Evolutionary conservation across 2,113 vertebrate species (phyloP), one percentile per base, ranked within the genome.

Genomic region (Mobula birostris): DNA sequence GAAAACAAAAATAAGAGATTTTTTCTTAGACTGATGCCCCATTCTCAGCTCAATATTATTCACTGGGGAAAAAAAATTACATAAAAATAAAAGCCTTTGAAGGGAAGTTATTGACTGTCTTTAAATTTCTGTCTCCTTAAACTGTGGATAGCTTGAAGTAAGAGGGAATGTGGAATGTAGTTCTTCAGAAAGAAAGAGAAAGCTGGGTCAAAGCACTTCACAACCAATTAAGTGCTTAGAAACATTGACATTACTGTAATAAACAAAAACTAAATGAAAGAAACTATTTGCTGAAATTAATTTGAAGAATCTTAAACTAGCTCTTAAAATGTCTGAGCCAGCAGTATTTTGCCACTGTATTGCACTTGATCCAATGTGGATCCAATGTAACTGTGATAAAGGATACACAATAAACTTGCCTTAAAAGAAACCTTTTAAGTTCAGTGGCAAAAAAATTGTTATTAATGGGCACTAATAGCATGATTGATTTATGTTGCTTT

Each of bases 1-100:
- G 95, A 97, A 97, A 0, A 98, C 97, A 0, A 96, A 97, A 94
- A 97, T 98, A 95, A 96, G 96, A 92, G 98, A 98, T 95, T 97
- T 97, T 95, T 98, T 98, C 96, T 95, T 97, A 95, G 97, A 97
- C 96, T 97, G 72, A 97, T 48, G 70, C 70, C 56, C n/a, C 32
- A 56, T 5, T 32, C 36, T 19, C 12, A 66, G 5, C 15, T 66
- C 61, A 90, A 88, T 12, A 48, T 74, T 24, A 40, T 90, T 93
- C 72, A 93, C 40, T 4, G 32, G 36, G 40, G 36, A 36, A 63
- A 12, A 12, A 7, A 74, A 93, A 19, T 91, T 56, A 70, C 36
- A 14, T 29, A 56, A 56, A 90, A 93, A 74, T 74, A 27, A 93
- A 93, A 74, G 70, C 9, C 72, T 92, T 76, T 74, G 9, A 93